These are phyloP conservation scores for Drosophila oshimai DNA, from an alignment of 1,140 invertebrate genomes.

Conservation along the genomic window DNA sequence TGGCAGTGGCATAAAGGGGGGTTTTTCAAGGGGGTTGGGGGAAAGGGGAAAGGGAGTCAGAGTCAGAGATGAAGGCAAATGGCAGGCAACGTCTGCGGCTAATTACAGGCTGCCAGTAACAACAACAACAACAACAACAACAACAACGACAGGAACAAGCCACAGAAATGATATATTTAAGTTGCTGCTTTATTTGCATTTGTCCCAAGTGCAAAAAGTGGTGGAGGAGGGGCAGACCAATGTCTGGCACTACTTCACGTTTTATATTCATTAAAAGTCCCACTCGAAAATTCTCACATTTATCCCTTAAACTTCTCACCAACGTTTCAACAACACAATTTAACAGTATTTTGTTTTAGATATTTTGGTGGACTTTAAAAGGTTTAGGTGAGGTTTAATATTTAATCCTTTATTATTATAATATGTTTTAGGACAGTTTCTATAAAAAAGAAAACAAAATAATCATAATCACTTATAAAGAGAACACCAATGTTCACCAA, in stretches of 20 bases:
- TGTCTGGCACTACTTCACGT: not conserved
- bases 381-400: too few relatives aligned
- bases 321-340: too few relatives aligned
- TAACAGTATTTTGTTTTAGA: too few relatives aligned
- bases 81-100: constrained; percentile 70
- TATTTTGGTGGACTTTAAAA: too few relatives aligned
- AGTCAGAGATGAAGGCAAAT: constrained; percentile 44
- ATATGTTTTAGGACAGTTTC: too few relatives aligned
- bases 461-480: too few relatives aligned
- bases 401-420: too few relatives aligned
- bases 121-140: constrained; percentile 31
- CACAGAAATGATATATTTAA: constrained; percentile 67
- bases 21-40: not conserved
- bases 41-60: constrained; percentile 14
- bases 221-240: not conserved
- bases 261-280: not conserved
- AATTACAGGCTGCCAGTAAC: constrained; percentile 69
- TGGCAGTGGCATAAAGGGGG: not conserved
- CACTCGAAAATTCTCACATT: too few relatives aligned
- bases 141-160: constrained; percentile 44
- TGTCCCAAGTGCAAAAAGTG: constrained; percentile 11
- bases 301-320: too few relatives aligned
- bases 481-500: too few relatives aligned
- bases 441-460: too few relatives aligned
- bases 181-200: constrained; percentile 50